Evolutionary conservation across 2,888 invertebrate species (phyloP), one percentile per base, ranked within the genome.

Genomic region (Chrysotoxum bicinctum): DNA sequence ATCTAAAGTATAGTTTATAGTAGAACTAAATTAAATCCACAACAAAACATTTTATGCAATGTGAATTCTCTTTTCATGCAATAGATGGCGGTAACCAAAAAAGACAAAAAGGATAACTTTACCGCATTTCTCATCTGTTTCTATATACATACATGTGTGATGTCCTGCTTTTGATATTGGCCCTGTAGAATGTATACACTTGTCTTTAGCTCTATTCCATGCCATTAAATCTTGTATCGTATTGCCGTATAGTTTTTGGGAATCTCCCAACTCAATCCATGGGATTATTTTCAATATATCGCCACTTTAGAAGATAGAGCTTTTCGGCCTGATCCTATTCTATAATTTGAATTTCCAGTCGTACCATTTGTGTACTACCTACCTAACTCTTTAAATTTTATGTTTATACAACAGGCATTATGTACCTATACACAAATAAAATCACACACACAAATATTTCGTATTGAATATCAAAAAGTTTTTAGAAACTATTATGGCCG

Each of bases 391-490:
- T 72, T 80, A 84, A 83, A 79, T 54, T 69, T 79, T 83, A 37
- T 19, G 37, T 50, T 52, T 37, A 21, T 21, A 14, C 68, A n/a
- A 50, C 54, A 40, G 32, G 45, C 62, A 60, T 66, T 74, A 52
- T 50, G 37, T 45, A n/a, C n/a, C n/a, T n/a, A n/a, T n/a, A 64
- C 10, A 72, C 54, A 19, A 62, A 78, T 30, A 16, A 23, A n/a
- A 21, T 26, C 43, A 66, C 26, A 45, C 21, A 26, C 45, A 62
- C 73, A 52, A 52, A 64, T 75, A 56, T 72, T 75, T 76, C 75
- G 72, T 84, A 84, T 80, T 84, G 84, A 84, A 80, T 84, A 84
- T 84, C 84, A 84, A 76, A 84, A 84, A 84, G 84, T 84, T 84
- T 78, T 80, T 66, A 70, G 60, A 84, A 84, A 84, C 84, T 84